phyloP scores from a whole-genome alignment of 2,113 vertebrate species.

The Bostrychus sinensis region DNA sequence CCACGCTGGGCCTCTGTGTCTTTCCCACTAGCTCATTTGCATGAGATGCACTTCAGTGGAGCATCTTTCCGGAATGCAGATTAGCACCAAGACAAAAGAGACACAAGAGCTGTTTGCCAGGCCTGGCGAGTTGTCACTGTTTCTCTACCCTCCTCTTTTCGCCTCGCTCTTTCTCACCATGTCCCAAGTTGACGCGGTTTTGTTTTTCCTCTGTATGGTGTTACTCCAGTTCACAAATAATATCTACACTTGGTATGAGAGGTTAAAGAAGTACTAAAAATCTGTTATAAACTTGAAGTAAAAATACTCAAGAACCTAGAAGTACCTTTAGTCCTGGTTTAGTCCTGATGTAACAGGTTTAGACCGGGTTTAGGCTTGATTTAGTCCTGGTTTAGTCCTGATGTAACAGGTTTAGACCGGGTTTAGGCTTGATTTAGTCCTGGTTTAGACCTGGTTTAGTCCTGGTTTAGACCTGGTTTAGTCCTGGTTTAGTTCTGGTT shows the following conservation, averaged over 20 bases:
- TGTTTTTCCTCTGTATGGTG: background rate
- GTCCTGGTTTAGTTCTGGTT: no score
- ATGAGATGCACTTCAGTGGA: conserved; percentile 60
- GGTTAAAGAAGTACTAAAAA: no score
- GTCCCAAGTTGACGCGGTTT: background rate
- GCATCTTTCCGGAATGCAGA: conserved; percentile 56
- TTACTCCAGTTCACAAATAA: background rate
- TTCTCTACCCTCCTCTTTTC: background rate
- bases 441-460: no score
- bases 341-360: no score
- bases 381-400: no score
- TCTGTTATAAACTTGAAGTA: no score
- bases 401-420: no score
- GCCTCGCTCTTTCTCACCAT: background rate
- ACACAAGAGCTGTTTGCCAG: conserved; percentile 37
- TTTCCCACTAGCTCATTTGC: conserved; percentile 59
- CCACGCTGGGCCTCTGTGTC: conserved; percentile 31
- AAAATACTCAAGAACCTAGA: background rate
- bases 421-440: no score
- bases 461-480: no score
- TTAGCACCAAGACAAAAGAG: conserved; percentile 49
- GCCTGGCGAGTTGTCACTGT: conserved; percentile 14
- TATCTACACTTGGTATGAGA: background rate
- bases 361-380: no score
- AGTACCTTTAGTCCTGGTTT: no score